These are phyloP conservation scores for Diadema setosum DNA, from an alignment of 35 echinoderm and acorn worm species.

Conservation along the genomic window DNA sequence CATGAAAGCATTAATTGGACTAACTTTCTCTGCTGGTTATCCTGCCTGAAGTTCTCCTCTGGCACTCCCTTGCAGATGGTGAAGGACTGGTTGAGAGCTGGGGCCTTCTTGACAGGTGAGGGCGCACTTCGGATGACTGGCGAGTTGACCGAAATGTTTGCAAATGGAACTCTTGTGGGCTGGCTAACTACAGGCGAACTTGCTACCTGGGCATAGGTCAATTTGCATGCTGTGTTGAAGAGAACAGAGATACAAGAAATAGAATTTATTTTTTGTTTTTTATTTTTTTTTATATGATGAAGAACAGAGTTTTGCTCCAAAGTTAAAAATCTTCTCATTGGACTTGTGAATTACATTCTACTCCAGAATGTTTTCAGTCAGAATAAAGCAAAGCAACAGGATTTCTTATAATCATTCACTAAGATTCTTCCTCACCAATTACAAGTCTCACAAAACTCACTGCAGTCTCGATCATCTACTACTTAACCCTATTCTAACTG, in stretches of 20 bases:
- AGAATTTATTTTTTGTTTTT: too few species aligned
- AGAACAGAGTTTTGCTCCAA: too few species aligned
- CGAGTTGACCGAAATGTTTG: constrained; percentile 31
- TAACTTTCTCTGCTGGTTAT: background rate
- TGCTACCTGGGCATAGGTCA: constrained; percentile 46
- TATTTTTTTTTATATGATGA: too few species aligned
- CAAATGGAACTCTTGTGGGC: constrained; percentile 31
- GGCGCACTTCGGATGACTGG: background rate
- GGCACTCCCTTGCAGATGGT: background rate
- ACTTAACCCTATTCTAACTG: too few species aligned
- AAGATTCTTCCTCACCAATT: too few species aligned
- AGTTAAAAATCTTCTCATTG: too few species aligned
- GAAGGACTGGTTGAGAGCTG: constrained; percentile 20
- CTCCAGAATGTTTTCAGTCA: too few species aligned
- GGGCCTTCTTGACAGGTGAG: background rate
- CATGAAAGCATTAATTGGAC: background rate
- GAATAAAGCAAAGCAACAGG: too few species aligned
- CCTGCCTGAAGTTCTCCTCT: background rate
- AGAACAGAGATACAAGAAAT: background rate
- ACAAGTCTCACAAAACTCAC: too few species aligned
- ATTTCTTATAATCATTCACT: too few species aligned
- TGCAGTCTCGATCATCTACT: too few species aligned
- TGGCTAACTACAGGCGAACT: constrained; percentile 28
- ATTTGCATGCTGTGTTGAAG: constrained; percentile 6
- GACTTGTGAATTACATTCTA: too few species aligned